Base-by-base conservation (phyloP, 2,797 vertebrate genomes). In the Silurus aristotelis region DNA sequence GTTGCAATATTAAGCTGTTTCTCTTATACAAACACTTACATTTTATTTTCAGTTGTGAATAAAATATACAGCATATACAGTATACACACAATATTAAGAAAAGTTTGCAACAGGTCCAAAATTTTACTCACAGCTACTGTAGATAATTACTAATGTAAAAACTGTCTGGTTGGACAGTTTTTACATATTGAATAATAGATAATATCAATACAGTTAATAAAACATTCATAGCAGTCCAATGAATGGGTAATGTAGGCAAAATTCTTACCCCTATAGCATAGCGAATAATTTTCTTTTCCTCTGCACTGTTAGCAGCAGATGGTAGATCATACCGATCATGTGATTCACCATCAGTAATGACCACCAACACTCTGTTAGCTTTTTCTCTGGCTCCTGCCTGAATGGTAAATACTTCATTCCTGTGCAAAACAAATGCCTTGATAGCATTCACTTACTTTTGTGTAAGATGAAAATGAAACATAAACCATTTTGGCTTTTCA, bases 301-400 rank as follows among this genome's bases (percentile, higher is more conserved):
- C 2, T 46, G 94, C 94, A 20, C 0, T 2, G 0, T 0, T 0
- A 5, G 5, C 64, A 83, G 88, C 88, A 0, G 0, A 0, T 2
- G 0, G 0, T 38, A 95, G 84, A 0, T 1, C 0, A 0, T 0
- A 0, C 0, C 0, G 0, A 52, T 89, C 91, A 1, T 61, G 0
- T 14, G 94, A 94, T 61, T 1, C 0, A 89, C 95, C 95, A 82
- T 95, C 95, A 22, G 95, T 95, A 19, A 95, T 93, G 25, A 95
- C 92, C 7, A 95, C 89, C 78, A 95, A 77, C 25, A 95, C 84
- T 83, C 88, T 94, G 48, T 89, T 94, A n/a, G 87, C 90, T 9
- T 88, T 70, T 76, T 58, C 0, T 55, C 93, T 91, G 55, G 91
- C 77, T 17, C 92, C 92, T 48, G 0, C 0, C 0, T 0, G 0